These are phyloP conservation scores for Orthosia incerta DNA, from an alignment of 2,888 invertebrate species.

Conservation along the genomic window DNA sequence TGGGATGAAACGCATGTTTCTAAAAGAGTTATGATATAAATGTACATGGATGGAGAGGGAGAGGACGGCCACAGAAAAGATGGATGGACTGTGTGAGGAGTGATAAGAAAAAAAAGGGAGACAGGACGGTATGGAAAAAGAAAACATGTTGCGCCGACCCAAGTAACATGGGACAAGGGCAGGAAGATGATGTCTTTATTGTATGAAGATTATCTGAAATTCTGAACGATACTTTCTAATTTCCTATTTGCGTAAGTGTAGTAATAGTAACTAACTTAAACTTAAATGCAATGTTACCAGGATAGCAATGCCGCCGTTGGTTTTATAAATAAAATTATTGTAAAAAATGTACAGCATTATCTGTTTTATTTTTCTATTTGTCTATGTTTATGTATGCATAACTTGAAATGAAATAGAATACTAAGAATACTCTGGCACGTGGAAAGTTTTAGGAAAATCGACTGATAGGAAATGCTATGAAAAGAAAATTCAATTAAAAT, in stretches of 20 bases:
- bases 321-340: background rate
- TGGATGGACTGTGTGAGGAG: too few species aligned
- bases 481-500: constrained; percentile 10
- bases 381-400: background rate
- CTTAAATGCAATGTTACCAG: background rate
- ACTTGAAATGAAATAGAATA: background rate
- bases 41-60: too few species aligned
- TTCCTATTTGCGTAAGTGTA: background rate
- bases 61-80: too few species aligned
- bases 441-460: background rate
- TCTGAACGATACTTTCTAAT: background rate
- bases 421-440: background rate
- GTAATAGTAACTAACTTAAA: background rate
- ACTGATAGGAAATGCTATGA: background rate
- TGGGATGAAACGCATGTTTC: too few species aligned
- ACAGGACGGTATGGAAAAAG: too few species aligned
- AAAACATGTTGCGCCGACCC: too few species aligned
- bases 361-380: too few species aligned
- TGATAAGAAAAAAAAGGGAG: too few species aligned
- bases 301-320: background rate
- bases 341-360: background rate
- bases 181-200: background rate
- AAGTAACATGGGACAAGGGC: too few species aligned
- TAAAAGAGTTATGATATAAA: too few species aligned
- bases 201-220: background rate